phyloP scores from a whole-genome alignment of 1,140 invertebrate species.

The Agrilus planipennis region DNA sequence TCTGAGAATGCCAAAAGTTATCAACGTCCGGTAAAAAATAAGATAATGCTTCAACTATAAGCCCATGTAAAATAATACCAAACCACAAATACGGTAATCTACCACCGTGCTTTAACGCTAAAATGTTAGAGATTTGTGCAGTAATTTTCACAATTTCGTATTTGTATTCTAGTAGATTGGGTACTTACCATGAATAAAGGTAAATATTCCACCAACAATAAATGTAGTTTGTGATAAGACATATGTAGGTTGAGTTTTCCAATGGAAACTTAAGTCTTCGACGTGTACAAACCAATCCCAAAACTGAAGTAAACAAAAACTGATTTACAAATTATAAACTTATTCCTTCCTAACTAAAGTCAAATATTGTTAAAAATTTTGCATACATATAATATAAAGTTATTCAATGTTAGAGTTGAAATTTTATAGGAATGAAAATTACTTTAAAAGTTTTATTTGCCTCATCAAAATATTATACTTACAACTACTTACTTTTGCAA shows the following conservation, averaged over 20 bases:
- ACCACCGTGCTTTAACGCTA: constrained; percentile 54
- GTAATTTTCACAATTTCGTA: neutral
- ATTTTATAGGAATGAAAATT: too few species aligned
- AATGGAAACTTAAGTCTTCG: constrained; percentile 37
- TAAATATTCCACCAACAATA: constrained; percentile 41
- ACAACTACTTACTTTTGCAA: too few species aligned
- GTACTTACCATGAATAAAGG: constrained; percentile 44
- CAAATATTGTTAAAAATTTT: too few species aligned
- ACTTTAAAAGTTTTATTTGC: too few species aligned
- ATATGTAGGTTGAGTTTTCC: constrained; percentile 48
- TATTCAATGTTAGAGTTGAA: too few species aligned
- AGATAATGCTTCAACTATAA: constrained; percentile 46
- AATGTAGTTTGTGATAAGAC: constrained; percentile 42
- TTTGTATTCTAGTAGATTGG: neutral
- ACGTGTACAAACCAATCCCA: constrained; percentile 42
- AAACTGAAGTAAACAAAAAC: too few species aligned
- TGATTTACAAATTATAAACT: too few species aligned
- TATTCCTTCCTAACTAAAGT: too few species aligned
- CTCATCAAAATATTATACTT: too few species aligned
- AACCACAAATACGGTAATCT: constrained; percentile 60
- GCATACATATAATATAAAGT: too few species aligned
- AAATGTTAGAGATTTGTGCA: constrained; percentile 4
- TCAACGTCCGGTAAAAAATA: constrained; percentile 53
- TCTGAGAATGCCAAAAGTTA: constrained; percentile 71
- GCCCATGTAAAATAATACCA: constrained; percentile 51